phyloP scores from a whole-genome alignment of 2,797 vertebrate species.

The Jordanella pulchra region DNA sequence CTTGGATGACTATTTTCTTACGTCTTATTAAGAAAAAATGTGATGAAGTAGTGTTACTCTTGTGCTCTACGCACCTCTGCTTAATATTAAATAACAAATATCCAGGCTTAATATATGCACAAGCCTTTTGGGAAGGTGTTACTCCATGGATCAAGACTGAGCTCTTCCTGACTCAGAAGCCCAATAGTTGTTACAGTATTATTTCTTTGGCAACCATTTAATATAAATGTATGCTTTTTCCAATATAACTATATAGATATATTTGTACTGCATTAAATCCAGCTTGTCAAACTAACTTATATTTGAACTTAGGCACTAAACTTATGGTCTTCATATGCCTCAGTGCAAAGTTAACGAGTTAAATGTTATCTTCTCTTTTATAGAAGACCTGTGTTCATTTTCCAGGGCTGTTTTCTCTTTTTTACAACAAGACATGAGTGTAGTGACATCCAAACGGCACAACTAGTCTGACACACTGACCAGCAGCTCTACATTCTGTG shows the following conservation, averaged over 20 bases:
- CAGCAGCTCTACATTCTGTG: slow-evolving; percentile 50
- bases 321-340: too few species aligned
- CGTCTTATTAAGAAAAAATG: too few species aligned
- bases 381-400: slow-evolving; percentile 2
- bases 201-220: neutral
- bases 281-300: neutral
- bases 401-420: slow-evolving; percentile 9
- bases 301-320: too few species aligned
- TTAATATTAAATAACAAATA: too few species aligned
- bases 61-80: too few species aligned
- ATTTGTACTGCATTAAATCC: neutral
- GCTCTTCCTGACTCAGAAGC: neutral
- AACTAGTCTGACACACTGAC: slow-evolving; percentile 71
- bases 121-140: neutral
- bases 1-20: too few species aligned
- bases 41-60: too few species aligned
- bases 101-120: neutral
- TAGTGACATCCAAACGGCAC: slow-evolving; percentile 53
- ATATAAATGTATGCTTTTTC: neutral
- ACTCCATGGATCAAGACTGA: neutral
- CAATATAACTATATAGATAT: neutral
- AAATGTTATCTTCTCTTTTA: too few species aligned
- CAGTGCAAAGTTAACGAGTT: neutral
- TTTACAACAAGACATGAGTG: slow-evolving; percentile 36
- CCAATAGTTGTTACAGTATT: neutral